phyloP scores from a whole-genome alignment of 1,140 invertebrate genomes.

The Plectrocnemia conspersa region DNA sequence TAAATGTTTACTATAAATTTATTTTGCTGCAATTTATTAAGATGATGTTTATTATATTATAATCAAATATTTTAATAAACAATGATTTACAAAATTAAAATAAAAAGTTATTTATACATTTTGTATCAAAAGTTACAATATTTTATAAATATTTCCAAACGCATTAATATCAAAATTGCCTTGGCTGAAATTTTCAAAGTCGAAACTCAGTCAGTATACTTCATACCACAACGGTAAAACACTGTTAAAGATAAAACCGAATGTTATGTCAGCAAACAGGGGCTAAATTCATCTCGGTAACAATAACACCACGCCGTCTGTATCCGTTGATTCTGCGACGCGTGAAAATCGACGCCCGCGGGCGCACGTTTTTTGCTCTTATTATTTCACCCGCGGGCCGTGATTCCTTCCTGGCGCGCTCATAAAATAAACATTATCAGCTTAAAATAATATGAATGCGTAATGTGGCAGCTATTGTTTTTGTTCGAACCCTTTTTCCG shows the following conservation, averaged over 20 bases:
- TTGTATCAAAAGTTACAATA: too few relatives aligned
- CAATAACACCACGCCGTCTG: slow-evolving; percentile 8
- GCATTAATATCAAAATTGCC: too few relatives aligned
- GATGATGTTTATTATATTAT: too few relatives aligned
- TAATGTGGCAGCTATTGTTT: slow-evolving; percentile 19
- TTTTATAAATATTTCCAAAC: too few relatives aligned
- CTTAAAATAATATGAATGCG: slow-evolving; percentile 25
- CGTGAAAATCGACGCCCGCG: slow-evolving; percentile 16
- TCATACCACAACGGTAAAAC: slow-evolving; percentile 1
- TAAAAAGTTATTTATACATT: too few relatives aligned
- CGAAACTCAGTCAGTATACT: too few relatives aligned
- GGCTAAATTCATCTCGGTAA: slow-evolving; percentile 12
- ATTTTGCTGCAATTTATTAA: too few relatives aligned
- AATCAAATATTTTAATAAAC: too few relatives aligned
- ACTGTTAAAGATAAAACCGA: slow-evolving; percentile 13
- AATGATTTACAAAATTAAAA: too few relatives aligned
- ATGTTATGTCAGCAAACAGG: slow-evolving; percentile 18
- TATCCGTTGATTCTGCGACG: too few relatives aligned
- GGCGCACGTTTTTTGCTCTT: slow-evolving; percentile 3
- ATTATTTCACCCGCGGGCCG: background rate
- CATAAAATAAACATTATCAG: slow-evolving; percentile 25
- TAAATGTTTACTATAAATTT: too few relatives aligned
- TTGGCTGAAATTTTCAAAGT: too few relatives aligned
- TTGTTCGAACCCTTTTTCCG: slow-evolving; percentile 22
- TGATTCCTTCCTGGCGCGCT: slow-evolving; percentile 1